These are phyloP conservation scores for Natator depressus DNA, from an alignment of 2,113 vertebrate species.

Conservation along the genomic window DNA sequence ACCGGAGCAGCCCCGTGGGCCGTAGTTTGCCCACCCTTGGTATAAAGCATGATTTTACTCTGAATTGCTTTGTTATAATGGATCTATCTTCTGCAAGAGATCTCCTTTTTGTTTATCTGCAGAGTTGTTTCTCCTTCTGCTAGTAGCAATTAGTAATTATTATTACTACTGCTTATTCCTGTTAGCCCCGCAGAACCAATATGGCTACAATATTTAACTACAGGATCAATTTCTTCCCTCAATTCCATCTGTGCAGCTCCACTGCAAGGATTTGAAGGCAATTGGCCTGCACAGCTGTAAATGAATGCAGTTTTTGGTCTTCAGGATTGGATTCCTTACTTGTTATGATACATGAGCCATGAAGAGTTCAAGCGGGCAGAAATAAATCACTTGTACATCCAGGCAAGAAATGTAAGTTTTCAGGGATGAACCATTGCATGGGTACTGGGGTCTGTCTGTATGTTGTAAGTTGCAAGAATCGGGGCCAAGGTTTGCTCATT, in stretches of 20 bases:
- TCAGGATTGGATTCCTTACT: neutral
- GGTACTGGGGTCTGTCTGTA: neutral
- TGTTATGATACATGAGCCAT: neutral
- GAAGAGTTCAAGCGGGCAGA: neutral
- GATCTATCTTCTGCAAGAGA: neutral
- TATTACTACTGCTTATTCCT: neutral
- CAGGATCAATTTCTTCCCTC: neutral
- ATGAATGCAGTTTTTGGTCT: neutral
- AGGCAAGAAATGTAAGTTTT: neutral
- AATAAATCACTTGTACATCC: neutral
- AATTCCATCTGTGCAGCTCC: neutral
- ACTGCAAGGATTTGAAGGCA: neutral
- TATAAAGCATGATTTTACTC: neutral
- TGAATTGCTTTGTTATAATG: rapidly evolving
- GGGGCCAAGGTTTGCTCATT: neutral
- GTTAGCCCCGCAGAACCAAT: neutral
- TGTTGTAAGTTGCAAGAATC: neutral
- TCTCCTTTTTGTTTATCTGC: neutral
- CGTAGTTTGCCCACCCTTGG: too few relatives aligned
- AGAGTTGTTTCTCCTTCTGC: neutral
- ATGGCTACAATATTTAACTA: neutral
- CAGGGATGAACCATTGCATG: neutral
- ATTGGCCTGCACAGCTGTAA: neutral
- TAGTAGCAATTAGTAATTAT: neutral
- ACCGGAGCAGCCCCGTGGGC: too few relatives aligned